Evolutionary conservation across 2,888 invertebrate genomes (phyloP).

Genomic region (Catocala nupta): DNA sequence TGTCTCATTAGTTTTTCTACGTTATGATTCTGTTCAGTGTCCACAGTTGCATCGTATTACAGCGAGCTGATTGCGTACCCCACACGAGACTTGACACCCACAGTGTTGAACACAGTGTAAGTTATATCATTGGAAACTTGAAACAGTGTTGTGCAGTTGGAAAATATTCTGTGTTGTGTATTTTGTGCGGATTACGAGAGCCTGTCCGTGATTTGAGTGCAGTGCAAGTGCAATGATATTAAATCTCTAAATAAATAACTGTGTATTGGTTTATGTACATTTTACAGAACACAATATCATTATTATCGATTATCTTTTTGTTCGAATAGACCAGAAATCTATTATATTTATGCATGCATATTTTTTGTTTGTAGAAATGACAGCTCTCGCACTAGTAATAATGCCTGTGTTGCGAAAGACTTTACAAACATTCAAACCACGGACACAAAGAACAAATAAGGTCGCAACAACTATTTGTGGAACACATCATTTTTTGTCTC

Average conservation of each 20-base stretch:
- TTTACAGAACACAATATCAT: too few species aligned
- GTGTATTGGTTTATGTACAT: background rate
- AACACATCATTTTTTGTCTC: too few species aligned
- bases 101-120: conserved; percentile 4
- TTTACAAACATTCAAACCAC: too few species aligned
- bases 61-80: conserved; percentile 5
- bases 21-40: conserved; percentile 3
- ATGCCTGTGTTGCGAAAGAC: too few species aligned
- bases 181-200: conserved; percentile 13
- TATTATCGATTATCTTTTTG: background rate
- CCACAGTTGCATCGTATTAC: background rate
- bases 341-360: too few species aligned
- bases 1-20: conserved; percentile 12
- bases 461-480: too few species aligned
- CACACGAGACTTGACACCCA: background rate
- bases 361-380: too few species aligned
- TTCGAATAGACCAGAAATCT: background rate
- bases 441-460: too few species aligned
- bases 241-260: conserved; percentile 16
- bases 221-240: conserved; percentile 17
- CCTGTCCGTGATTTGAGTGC: conserved; percentile 5
- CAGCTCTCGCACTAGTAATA: too few species aligned
- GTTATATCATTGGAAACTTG: background rate
- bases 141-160: conserved; percentile 4
- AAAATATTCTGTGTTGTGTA: conserved; percentile 5